Evolutionary conservation across 2,797 vertebrate genomes (phyloP).

Genomic region (Hypotaenidia philippensis): DNA sequence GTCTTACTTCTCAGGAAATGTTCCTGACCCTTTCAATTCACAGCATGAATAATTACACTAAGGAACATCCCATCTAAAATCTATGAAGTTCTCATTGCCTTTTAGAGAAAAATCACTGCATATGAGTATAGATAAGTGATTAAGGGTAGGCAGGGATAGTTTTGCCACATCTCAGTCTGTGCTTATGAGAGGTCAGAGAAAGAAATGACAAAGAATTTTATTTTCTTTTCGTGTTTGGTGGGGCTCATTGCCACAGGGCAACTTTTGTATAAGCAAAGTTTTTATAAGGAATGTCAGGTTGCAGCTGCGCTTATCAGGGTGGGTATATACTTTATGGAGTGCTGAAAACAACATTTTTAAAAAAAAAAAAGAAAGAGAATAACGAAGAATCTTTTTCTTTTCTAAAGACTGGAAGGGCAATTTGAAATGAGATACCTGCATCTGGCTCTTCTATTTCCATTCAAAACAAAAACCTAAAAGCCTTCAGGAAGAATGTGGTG

Average conservation of each 20-base stretch:
- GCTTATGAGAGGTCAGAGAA: not conserved
- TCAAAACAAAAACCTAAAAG: slow-evolving; percentile 17
- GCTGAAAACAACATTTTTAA: not conserved
- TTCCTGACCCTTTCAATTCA: not conserved
- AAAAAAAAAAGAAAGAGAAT: not conserved
- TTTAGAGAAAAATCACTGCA: not conserved
- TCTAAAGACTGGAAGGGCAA: not conserved
- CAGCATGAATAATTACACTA: not conserved
- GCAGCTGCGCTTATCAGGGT: not conserved
- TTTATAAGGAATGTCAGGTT: not conserved
- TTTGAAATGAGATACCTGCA: slow-evolving; percentile 47
- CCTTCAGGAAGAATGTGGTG: slow-evolving; percentile 37
- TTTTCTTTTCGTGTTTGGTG: not conserved
- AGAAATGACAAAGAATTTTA: not conserved
- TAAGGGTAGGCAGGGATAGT: not conserved
- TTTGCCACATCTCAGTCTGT: not conserved
- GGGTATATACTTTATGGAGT: not conserved
- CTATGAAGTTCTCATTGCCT: not conserved
- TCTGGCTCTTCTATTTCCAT: slow-evolving; percentile 17
- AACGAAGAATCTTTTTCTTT: not conserved
- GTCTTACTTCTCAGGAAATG: not conserved
- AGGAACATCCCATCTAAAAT: not conserved
- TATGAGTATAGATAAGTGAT: not conserved
- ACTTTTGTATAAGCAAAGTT: not conserved
- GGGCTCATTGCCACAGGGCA: not conserved